Base-by-base conservation (phyloP, 2,797 vertebrate genomes). In the Pseudocheirus occidentalis region DNA sequence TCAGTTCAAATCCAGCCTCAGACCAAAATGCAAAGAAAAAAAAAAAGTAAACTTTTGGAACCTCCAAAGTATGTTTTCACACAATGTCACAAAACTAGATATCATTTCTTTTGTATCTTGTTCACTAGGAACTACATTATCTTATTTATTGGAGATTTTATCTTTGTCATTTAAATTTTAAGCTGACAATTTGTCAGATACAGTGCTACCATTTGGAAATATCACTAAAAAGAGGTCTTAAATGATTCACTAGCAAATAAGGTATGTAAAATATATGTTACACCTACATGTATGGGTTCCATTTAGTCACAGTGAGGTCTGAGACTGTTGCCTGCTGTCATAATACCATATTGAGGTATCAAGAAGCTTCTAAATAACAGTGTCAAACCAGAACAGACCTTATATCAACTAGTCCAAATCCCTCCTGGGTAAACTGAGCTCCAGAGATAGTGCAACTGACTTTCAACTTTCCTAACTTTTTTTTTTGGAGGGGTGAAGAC, bases 221-320 rank as follows among this genome's bases (percentile, higher is more conserved):
- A 21, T 89, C 66, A 90, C 58, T 93, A 14, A 92, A 54, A 81
- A 46, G 91, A 93, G 46, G 55, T 92, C 87, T 94, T 94, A 95
- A 52, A 27, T 95, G 90, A 57, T 91, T 56, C 50, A 55, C 46
- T 54, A 12, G 52, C 62, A 94, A 91, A 90, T 53, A 11, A 94
- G 90, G 31, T 28, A 93, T 12, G 52, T n/a, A 94, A 97, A 95
- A 93, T 40, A 96, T 29, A 95, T 92, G 81, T 93, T 16, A 55
- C 13, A 90, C 95, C 90, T 94, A 87, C 94, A 90, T 93, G 28
- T 62, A 14, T 58, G 31, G 92, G 52, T 53, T 62, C 7, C 90
- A 91, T 59, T 46, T n/a, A 94, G 34, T 90, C 59, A 93, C 56
- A 87, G 7, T 87, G 40, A 95, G 54, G 55, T 62, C 92, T 95